Evolutionary conservation across 1,140 invertebrate species (phyloP).

Genomic region (Augochlora pura): DNA sequence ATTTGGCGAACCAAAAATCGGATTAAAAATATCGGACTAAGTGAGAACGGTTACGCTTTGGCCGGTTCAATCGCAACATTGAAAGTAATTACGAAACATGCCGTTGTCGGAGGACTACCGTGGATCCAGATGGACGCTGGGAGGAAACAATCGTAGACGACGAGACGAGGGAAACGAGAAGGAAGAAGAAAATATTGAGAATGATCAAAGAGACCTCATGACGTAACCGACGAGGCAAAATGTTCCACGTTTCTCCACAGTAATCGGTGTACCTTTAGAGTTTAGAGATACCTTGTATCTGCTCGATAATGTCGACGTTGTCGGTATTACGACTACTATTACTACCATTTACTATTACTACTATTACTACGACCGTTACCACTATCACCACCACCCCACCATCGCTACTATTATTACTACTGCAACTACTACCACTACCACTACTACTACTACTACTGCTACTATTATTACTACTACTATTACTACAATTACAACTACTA

Average conservation of each 20-base stretch:
- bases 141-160: background rate
- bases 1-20: background rate
- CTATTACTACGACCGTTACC: constrained; percentile 21
- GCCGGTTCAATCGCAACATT: background rate
- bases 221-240: background rate
- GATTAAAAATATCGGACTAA: background rate
- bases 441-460: background rate
- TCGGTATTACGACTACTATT: constrained; percentile 3
- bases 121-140: too few species aligned
- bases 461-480: constrained; percentile 13
- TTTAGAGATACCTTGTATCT: constrained; percentile 1
- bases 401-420: background rate
- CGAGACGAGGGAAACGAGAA: background rate
- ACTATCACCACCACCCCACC: background rate
- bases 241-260: constrained; percentile 31
- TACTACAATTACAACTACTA: constrained; percentile 19
- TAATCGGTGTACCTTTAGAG: constrained; percentile 41
- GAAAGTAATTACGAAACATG: constrained; percentile 16
- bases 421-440: background rate
- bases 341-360: constrained; percentile 24
- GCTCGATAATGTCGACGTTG: constrained; percentile 5
- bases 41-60: background rate
- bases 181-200: background rate
- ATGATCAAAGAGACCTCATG: background rate
- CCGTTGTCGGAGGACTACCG: background rate